Evolutionary conservation across 2,888 invertebrate species (phyloP).

Genomic region (Cataglyphis rosenhaueri): DNA sequence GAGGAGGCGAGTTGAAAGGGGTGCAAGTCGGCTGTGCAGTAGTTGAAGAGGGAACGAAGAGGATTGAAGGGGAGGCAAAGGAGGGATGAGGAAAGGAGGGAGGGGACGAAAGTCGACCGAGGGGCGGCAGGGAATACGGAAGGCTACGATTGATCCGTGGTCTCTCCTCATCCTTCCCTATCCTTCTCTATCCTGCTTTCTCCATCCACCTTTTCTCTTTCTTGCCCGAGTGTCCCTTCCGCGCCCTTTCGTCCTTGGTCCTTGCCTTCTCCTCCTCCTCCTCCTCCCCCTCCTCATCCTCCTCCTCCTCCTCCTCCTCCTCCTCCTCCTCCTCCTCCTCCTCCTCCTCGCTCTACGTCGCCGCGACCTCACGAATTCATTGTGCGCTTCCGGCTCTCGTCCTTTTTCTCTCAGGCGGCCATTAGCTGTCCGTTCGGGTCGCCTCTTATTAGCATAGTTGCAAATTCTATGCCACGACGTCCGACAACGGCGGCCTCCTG

Average conservation of each 20-base stretch:
- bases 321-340: slow-evolving; percentile 54
- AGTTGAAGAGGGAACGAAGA: slow-evolving; percentile 71
- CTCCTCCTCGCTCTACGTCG: slow-evolving; percentile 62
- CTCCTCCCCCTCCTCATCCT: slow-evolving; percentile 57
- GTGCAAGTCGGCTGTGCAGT: slow-evolving; percentile 71
- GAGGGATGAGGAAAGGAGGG: slow-evolving; percentile 10
- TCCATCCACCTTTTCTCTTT: slow-evolving; percentile 67
- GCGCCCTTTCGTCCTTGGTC: slow-evolving; percentile 58
- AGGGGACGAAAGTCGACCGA: slow-evolving; percentile 80
- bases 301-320: slow-evolving; percentile 54
- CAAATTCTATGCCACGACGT: slow-evolving; percentile 75
- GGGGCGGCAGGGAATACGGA: slow-evolving; percentile 83
- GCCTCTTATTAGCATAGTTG: slow-evolving; percentile 78
- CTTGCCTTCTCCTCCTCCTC: slow-evolving; percentile 53
- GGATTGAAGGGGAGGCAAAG: slow-evolving; percentile 69
- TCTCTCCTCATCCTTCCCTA: slow-evolving; percentile 74
- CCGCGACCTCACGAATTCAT: slow-evolving; percentile 81
- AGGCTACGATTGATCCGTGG: slow-evolving; percentile 84
- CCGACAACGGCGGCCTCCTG: slow-evolving; percentile 61
- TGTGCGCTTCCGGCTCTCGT: slow-evolving; percentile 77
- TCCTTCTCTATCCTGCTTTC: slow-evolving; percentile 31
- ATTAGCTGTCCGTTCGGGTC: slow-evolving; percentile 74
- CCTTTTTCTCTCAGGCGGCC: slow-evolving; percentile 71
- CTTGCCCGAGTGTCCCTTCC: slow-evolving; percentile 62
- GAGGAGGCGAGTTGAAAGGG: slow-evolving; percentile 66